Evolutionary conservation across 2,797 vertebrate genomes (phyloP).

Genomic region (Corythornis leucogaster): DNA sequence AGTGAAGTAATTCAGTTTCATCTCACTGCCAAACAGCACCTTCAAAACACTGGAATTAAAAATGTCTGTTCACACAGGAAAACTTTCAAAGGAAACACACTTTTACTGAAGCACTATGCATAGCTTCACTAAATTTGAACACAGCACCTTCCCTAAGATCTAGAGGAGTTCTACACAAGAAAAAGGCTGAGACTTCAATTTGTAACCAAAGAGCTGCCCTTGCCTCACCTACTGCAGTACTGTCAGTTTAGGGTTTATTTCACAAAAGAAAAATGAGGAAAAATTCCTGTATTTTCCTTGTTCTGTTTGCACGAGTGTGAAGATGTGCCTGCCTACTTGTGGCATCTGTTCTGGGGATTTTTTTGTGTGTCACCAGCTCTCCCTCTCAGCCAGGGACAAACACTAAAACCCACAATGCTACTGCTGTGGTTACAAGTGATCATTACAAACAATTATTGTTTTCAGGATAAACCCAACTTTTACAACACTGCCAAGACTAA

Average conservation of each 20-base stretch:
- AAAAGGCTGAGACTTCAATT: not conserved
- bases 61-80: not conserved
- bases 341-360: not conserved
- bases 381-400: not conserved
- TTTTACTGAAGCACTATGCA: not conserved
- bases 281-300: not conserved
- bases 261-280: not conserved
- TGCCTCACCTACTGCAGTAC: not conserved
- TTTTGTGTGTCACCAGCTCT: not conserved
- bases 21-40: not conserved
- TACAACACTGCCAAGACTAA: not conserved
- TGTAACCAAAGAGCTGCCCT: not conserved
- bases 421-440: not conserved
- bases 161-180: not conserved
- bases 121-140: not conserved
- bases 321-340: not conserved
- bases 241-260: not conserved
- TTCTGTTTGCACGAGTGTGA: not conserved
- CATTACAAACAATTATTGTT: not conserved
- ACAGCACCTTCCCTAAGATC: not conserved
- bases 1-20: conserved; percentile 1
- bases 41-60: not conserved
- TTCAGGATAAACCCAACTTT: not conserved
- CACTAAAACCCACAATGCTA: not conserved
- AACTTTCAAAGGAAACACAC: not conserved